phyloP scores from a whole-genome alignment of 2,113 vertebrate species.

The Piliocolobus tephrosceles region DNA sequence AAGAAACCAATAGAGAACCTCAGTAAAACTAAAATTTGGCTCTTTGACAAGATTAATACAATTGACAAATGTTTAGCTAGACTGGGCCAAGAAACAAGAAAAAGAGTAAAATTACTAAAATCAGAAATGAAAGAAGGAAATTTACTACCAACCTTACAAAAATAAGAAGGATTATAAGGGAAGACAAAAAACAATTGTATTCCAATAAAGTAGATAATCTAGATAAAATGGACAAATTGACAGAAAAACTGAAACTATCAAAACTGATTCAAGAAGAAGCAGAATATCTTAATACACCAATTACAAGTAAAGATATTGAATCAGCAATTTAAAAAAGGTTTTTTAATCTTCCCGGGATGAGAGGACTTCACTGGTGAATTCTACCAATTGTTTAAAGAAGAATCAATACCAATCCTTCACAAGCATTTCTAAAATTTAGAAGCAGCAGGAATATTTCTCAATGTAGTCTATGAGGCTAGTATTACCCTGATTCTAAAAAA shows the following conservation, averaged over 20 bases:
- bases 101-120: constrained; percentile 9
- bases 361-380: neutral
- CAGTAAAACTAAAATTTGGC: neutral
- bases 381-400: neutral
- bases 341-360: neutral
- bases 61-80: neutral
- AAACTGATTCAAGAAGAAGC: neutral
- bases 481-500: neutral
- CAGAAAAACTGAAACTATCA: neutral
- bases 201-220: neutral
- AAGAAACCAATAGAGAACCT: neutral
- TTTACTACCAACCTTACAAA: neutral
- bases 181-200: neutral
- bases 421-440: neutral
- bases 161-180: neutral
- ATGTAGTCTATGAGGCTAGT: neutral
- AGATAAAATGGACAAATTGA: neutral
- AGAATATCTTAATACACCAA: neutral
- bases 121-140: neutral
- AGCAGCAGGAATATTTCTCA: neutral
- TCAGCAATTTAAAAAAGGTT: neutral
- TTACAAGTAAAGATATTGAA: neutral
- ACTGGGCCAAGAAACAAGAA: neutral
- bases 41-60: neutral
- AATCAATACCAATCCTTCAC: neutral